Base-by-base conservation (phyloP, 2,888 invertebrate species). In the Adineta ricciae region DNA sequence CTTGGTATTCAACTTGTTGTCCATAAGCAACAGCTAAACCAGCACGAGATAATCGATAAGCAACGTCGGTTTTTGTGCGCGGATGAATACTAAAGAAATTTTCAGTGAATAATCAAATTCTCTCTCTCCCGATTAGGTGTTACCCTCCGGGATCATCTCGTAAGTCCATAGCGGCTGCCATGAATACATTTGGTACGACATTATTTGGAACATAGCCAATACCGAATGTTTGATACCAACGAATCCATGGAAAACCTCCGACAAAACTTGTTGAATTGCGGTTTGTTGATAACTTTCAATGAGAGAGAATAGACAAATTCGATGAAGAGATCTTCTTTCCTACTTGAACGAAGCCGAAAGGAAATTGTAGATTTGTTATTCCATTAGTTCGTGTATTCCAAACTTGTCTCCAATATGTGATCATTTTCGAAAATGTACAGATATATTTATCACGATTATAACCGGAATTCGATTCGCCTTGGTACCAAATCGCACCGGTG, bases 331-430 rank as follows among this genome's bases (percentile, higher is more conserved):
- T 4, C 19, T 4, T 21, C 5, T 0, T 21, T 21, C 24, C 49
- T 84, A 89, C 88, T 88, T 89, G 89, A 24, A 89, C 89, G 87
- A 89, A 89, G 11, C 89, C 89, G 86, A 89, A 89, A 8, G 89
- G 89, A 85, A 89, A 89, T 27, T 46, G 83, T 24, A 83, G 41
- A 82, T 87, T 86, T 0, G 88, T 88, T 14, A 64, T 64, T 64
- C 86, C 86, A 3, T 84, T 82, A 0, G 88, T 87, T 5, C 85
- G 87, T 19, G 83, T 73, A 78, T 87, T 50, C 84, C 88, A 89
- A 54, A 88, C 88, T 46, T 46, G 11, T 85, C 89, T 86, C 89
- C 89, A 89, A 86, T 88, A 88, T n/a, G 86, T 84, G 36, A 89
- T 89, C 89, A 89, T 89, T 11, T 87, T 87, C 21, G 88, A 88